Percentiles rank a stretch among this genome's conserved stretches.
Conservation (phyloP, 2,113 vertebrate genomes). For the Tinamus guttatus region DNA sequence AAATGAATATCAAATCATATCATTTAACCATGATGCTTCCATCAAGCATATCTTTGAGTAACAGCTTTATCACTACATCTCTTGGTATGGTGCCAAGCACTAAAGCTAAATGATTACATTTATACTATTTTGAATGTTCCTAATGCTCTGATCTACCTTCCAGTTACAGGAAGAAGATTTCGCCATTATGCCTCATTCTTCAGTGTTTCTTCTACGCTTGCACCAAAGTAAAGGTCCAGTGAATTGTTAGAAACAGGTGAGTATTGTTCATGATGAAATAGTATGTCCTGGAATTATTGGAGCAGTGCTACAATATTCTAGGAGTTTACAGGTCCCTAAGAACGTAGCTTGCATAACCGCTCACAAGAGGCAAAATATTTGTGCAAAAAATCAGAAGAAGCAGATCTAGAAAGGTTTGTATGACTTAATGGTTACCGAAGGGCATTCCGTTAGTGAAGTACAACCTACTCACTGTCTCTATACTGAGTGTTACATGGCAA, state of each 20-base stretch:
- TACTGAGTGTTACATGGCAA: background rate
- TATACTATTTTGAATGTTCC: background rate
- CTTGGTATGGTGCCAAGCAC: background rate
- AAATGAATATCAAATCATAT: background rate
- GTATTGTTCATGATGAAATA: background rate
- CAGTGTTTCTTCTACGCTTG: background rate
- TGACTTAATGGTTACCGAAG: background rate
- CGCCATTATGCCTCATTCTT: background rate
- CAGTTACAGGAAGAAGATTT: background rate
- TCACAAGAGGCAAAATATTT: background rate
- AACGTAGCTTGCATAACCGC: background rate
- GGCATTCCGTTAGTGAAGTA: background rate
- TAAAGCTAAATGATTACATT: background rate
- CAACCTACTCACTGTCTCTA: background rate
- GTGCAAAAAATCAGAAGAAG: background rate
- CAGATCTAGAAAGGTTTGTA: background rate
- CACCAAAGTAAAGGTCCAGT: background rate
- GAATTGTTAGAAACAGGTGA: background rate
- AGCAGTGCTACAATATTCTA: background rate
- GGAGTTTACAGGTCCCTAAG: background rate
- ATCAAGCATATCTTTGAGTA: background rate
- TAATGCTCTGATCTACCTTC: background rate
- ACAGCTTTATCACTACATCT: background rate
- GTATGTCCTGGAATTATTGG: background rate
- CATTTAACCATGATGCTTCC: background rate